These are phyloP conservation scores for Polietes domitor DNA, from an alignment of 2,888 invertebrate species.

Conservation along the genomic window DNA sequence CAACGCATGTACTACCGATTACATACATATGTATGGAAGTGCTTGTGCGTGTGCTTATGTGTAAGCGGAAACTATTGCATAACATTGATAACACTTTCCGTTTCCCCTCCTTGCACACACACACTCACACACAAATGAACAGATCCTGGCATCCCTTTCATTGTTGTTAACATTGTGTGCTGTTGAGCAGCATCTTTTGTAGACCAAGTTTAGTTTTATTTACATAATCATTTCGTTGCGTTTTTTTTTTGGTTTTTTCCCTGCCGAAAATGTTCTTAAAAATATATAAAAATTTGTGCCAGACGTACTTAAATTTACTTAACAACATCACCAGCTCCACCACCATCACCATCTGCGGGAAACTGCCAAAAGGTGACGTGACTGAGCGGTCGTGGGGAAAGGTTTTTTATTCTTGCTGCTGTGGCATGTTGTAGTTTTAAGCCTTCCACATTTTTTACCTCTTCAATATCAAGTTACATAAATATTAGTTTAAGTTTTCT, in stretches of 20 bases:
- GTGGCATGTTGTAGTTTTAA: slow-evolving; percentile 45
- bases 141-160: slow-evolving; percentile 8
- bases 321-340: slow-evolving; percentile 41
- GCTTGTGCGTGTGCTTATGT: not conserved
- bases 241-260: not conserved
- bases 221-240: slow-evolving; percentile 30
- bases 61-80: slow-evolving; percentile 60
- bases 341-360: not conserved
- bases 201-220: slow-evolving; percentile 37
- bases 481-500: slow-evolving; percentile 63
- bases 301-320: slow-evolving; percentile 49
- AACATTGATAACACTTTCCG: slow-evolving; percentile 65
- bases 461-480: slow-evolving; percentile 52
- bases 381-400: not conserved
- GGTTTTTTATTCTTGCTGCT: slow-evolving; percentile 9
- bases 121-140: not conserved
- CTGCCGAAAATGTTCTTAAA: slow-evolving; percentile 46
- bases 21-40: slow-evolving; percentile 15
- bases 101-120: slow-evolving; percentile 27
- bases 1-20: slow-evolving; percentile 19
- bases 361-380: not conserved
- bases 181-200: not conserved
- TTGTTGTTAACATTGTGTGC: slow-evolving; percentile 13
- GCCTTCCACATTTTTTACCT: slow-evolving; percentile 50
- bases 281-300: slow-evolving; percentile 64